These are phyloP conservation scores for Drosophila sp. DNA, from an alignment of 1,140 invertebrate species.

Conservation along the genomic window DNA sequence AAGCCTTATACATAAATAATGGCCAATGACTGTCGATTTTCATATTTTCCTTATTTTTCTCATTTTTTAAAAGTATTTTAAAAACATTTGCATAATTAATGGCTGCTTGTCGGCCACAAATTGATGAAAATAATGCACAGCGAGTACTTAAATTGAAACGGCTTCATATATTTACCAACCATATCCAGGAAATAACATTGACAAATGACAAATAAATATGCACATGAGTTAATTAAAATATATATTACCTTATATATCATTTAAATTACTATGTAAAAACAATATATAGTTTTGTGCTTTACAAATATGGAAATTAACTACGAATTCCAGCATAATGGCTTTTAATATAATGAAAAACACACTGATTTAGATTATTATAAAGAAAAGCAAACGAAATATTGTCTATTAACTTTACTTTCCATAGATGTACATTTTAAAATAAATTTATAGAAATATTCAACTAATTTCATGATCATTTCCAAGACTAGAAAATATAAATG, in stretches of 20 bases:
- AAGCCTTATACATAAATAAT: conserved; percentile 30
- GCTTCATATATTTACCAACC: conserved; percentile 1
- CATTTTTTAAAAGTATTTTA: conserved; percentile 8
- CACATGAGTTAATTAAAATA: not conserved
- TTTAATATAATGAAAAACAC: too few species aligned
- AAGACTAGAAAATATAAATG: not conserved
- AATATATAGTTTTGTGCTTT: too few species aligned
- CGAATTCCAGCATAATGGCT: too few species aligned
- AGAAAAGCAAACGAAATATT: too few species aligned
- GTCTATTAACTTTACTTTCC: too few species aligned
- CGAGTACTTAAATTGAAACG: conserved; percentile 1
- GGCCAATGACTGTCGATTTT: conserved; percentile 20
- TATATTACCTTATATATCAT: not conserved
- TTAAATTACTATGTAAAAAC: too few species aligned
- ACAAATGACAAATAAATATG: not conserved
- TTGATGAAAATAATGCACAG: conserved; percentile 10
- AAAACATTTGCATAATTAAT: conserved; percentile 32
- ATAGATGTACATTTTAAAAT: too few species aligned
- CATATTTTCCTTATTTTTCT: conserved; percentile 5
- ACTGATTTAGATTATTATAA: too few species aligned
- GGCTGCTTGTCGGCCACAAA: conserved; percentile 16
- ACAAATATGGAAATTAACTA: too few species aligned
- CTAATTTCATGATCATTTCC: too few species aligned
- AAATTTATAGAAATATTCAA: too few species aligned
- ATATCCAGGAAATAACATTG: too few species aligned